Evolutionary conservation across 2,113 vertebrate genomes (phyloP), one percentile per base, ranked within the genome.

Genomic region (Mesoclemmys tuberculata): DNA sequence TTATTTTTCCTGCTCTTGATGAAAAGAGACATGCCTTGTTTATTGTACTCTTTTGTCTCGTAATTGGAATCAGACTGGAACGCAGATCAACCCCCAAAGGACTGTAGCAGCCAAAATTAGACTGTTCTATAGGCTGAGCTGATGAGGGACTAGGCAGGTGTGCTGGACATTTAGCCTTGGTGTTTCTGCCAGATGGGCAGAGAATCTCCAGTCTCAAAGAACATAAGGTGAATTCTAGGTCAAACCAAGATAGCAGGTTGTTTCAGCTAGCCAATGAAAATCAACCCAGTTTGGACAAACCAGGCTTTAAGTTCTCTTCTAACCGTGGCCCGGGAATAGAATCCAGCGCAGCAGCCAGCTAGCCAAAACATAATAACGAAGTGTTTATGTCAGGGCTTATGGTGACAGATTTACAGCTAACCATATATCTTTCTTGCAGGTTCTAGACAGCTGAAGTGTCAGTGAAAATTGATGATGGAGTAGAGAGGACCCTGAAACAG

Each of bases 361-460:
- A 6, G 78, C 75, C 46, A 55, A 29, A 58, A 24, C n/a, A 27
- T 29, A 56, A 54, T 21, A 51, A 26, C 31, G 46, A 82, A 83
- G 85, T 74, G 51, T 49, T 29, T 84, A 44, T 38, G 31, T 13
- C 64, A 75, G 84, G 64, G 5, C 78, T 79, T 3, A 16, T 49
- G 22, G 75, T 79, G 93, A 90, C 89, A 85, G 29, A 71, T 85
- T 93, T 91, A 82, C 46, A 5, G 2, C 81, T 35, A 52, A 27
- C 85, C 93, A 8, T 84, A 12, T 82, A 52, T 80, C 89, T 92
- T 68, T 82, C 91, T 35, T 82, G n/a, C 80, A 75, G 86, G 52
- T 29, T 78, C 38, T 80, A 46, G n/a, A 85, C 84, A 94, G 89
- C 89, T 96, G 95, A 82, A 90, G 68, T 71, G 80, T 68, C 84